Base-by-base conservation (phyloP, 2,888 invertebrate species). In the Cephus spinipes region DNA sequence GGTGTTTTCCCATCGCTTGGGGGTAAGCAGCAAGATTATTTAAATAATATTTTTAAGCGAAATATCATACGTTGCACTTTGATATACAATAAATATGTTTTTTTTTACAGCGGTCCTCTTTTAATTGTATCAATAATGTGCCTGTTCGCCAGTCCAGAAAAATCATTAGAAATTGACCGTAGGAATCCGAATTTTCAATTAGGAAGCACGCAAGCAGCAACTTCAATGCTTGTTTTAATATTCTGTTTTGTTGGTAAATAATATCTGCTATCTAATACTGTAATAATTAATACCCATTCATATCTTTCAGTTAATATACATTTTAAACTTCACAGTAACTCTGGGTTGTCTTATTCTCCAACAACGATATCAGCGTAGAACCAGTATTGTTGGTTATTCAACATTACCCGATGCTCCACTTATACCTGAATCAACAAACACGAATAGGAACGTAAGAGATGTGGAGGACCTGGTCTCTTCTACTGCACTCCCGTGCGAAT, bases 331-430 rank as follows among this genome's bases (percentile, higher is more conserved):
- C 89, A 9, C 91, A 95, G 96, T 97, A 74, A 96, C 97, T 0
- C 94, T 96, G 4, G 96, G 96, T 1, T 96, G 96, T 87, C 92
- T 98, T 79, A 95, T 97, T 40, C 91, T 98, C 78, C 97, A 97
- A 92, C 96, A 97, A 87, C 93, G 98, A 68, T 96, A 96, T 89
- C 94, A 95, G 74, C 94, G 95, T 69, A 94, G 95, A 81, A 94
- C 94, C 85, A 71, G 76, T 30, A 79, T 75, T 1, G 55, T 73
- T 0, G 73, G 68, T 12, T 86, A 88, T 73, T 81, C 83, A 11
- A 86, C 81, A 83, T 77, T 89, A 33, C 81, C 84, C 74, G 73
- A 85, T 31, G 74, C 82, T 32, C 74, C 73, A n/a, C 23, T 76
- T 30, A 76, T 79, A n/a, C 36, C 75, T 30, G 12, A 73, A 68